Base-by-base conservation (phyloP, 2,888 invertebrate species). In the Polyploca ridens region DNA sequence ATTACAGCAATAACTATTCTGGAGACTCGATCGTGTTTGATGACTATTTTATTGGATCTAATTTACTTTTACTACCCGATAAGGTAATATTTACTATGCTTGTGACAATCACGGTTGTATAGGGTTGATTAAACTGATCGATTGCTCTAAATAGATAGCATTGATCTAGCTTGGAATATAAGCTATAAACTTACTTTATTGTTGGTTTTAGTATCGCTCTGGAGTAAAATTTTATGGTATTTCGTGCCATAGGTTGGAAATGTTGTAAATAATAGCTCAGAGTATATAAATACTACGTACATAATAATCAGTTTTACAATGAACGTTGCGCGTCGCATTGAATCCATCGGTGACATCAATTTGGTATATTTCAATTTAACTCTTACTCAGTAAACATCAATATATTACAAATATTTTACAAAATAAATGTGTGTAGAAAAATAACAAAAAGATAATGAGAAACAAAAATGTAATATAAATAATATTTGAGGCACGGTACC, bases 51-150 rank as follows among this genome's bases (percentile, higher is more conserved):
- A 63, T 63, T 63, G 46, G 27, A 33, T 14, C 63, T 63, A 59
- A 63, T 68, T 62, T 64, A 41, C 64, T 64, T 64, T 65, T 68
- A 68, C 65, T 62, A 62, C 58, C 49, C n/a, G 58, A 63, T 63
- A 63, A 64, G 64, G 64, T 63, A 63, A 64, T 63, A 63, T 62
- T 63, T 64, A 46, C 61, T 62, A 59, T 58, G 33, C 62, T 14
- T 33, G 33, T 58, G 62, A 46, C 62, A 62, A 44, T 65, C 44
- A 58, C 65, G 44, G 19, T 60, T 63, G 46, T 35, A 35, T 59
- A 35, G 49, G 49, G 63, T 63, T 59, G 35, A 59, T 63, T 60
- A 59, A 63, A 59, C 59, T 60, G 60, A 49, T 41, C 61, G 61
- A 61, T 61, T 41, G 61, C 41, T 3, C 44, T 61, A 61, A 44